Conservation (phyloP, 2,888 invertebrate species). For the Crossocerus cetratus region DNA sequence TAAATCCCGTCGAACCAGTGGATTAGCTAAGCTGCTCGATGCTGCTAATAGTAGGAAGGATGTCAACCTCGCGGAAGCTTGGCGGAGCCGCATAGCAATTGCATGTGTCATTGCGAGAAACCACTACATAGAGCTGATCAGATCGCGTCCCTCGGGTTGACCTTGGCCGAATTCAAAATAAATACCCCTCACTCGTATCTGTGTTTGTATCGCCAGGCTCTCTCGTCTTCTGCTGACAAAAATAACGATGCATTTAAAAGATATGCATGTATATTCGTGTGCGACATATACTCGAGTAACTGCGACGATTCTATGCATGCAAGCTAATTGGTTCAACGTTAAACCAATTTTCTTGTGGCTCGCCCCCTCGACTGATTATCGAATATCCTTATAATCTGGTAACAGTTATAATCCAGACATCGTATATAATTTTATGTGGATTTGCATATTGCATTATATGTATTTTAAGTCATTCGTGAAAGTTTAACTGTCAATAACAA, state of each 20-base stretch:
- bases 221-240: constrained; percentile 56
- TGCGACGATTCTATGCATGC: constrained; percentile 36
- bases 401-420: no score
- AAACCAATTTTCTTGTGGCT: constrained; percentile 64
- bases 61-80: constrained; percentile 24
- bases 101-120: constrained; percentile 24
- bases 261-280: constrained; percentile 10
- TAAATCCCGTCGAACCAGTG: neutral
- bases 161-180: constrained; percentile 76
- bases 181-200: constrained; percentile 59
- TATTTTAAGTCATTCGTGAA: no score
- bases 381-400: no score
- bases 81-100: constrained; percentile 26
- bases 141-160: constrained; percentile 56
- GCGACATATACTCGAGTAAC: no score
- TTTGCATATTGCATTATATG: no score
- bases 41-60: constrained; percentile 10
- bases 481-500: no score
- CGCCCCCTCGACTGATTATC: constrained; percentile 9
- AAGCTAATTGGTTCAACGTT: no score
- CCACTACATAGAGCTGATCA: constrained; percentile 27
- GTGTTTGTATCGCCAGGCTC: constrained; percentile 24
- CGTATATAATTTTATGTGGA: no score
- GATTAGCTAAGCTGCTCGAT: neutral
- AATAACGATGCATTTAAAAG: constrained; percentile 70